These are phyloP conservation scores for Cacoxenus indagator DNA, from an alignment of 2,888 invertebrate genomes.

Conservation along the genomic window DNA sequence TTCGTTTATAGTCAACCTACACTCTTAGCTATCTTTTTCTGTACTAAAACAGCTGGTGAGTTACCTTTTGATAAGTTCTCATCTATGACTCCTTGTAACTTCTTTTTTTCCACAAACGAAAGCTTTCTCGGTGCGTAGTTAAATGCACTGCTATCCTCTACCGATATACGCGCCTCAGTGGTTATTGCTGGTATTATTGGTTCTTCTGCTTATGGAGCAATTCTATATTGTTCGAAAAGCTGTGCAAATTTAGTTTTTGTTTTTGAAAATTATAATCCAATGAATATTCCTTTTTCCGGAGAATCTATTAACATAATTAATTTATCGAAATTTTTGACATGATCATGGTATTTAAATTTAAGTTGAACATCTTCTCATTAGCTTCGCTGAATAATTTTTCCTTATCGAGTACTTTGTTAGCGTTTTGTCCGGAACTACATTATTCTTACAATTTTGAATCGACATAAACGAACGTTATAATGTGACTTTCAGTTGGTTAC, in stretches of 20 bases:
- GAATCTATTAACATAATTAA: not conserved
- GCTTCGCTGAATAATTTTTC: too few species aligned
- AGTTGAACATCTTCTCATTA: not conserved
- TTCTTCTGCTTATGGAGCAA: not conserved
- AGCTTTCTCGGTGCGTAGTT: too few species aligned
- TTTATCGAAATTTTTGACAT: not conserved
- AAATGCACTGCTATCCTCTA: too few species aligned
- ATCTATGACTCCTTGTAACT: too few species aligned
- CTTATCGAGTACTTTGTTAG: not conserved
- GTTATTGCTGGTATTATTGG: not conserved
- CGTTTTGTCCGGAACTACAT: too few species aligned
- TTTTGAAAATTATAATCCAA: not conserved
- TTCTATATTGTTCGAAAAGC: not conserved
- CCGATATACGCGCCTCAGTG: too few species aligned
- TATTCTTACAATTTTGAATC: not conserved
- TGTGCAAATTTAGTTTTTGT: not conserved
- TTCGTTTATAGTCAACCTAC: not conserved
- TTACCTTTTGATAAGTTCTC: too few species aligned
- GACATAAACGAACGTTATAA: too few species aligned
- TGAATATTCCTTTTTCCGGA: not conserved
- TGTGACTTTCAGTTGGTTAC: too few species aligned
- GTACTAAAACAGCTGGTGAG: not conserved
- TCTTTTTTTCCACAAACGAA: too few species aligned
- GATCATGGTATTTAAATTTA: not conserved
- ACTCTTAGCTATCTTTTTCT: not conserved